A percentile compares a stretch with the other conserved stretches of the same genome.
These are phyloP conservation scores for Chelmon rostratus DNA, from an alignment of 2,797 vertebrate species.

Conservation along the genomic window DNA sequence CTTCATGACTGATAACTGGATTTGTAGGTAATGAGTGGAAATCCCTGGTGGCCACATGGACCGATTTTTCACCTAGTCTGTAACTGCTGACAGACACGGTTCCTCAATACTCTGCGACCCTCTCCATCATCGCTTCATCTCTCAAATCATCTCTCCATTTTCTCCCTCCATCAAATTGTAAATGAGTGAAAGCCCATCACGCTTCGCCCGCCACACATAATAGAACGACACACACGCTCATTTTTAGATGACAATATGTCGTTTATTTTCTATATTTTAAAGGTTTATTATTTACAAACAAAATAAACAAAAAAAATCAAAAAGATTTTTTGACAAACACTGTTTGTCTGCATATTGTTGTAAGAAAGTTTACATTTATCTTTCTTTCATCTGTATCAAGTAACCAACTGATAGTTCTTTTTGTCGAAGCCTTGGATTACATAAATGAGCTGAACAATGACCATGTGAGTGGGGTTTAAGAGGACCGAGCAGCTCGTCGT, in stretches of 20 bases:
- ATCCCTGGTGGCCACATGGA: conserved; percentile 37
- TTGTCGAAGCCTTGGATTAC: conserved; percentile 82
- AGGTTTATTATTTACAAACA: conserved; percentile 92
- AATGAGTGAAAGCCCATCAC: conserved; percentile 28
- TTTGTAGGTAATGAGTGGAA: conserved; percentile 67
- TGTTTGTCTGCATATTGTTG: conserved; percentile 92
- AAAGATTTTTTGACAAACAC: conserved; percentile 89
- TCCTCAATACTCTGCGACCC: conserved; percentile 13
- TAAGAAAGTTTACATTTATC: conserved; percentile 90
- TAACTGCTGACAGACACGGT: conserved; percentile 50
- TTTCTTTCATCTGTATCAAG: conserved; percentile 85
- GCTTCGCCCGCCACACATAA: conserved; percentile 22
- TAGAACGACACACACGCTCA: conserved; percentile 72
- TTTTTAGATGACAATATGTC: conserved; percentile 88
- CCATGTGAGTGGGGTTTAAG: conserved; percentile 69
- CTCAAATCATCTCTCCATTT: conserved; percentile 12
- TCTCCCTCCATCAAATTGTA: conserved; percentile 18
- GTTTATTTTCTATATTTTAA: conserved; percentile 91
- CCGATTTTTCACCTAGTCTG: conserved; percentile 49
- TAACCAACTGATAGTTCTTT: conserved; percentile 79
- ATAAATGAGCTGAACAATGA: conserved; percentile 85
- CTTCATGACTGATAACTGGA: conserved; percentile 62
- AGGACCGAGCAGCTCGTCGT: conserved; percentile 65
- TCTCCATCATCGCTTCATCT: conserved; percentile 33
- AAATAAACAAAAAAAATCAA: conserved; percentile 85